A percentile compares a stretch with the other conserved stretches of the same genome.
Evolutionary conservation across 2,888 invertebrate genomes (phyloP).

Genomic region (Bimastos eiseni): DNA sequence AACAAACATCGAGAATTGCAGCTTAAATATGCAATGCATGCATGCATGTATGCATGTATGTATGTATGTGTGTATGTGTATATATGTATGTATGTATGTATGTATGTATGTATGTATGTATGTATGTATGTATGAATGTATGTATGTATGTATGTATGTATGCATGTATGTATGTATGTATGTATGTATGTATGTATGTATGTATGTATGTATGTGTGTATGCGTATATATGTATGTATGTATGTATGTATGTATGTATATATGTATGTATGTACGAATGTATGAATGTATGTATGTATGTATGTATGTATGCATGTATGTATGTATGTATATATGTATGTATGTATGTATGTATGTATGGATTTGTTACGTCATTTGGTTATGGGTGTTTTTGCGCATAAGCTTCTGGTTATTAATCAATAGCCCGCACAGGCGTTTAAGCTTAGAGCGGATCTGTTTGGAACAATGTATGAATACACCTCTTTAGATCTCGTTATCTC

Average conservation of each 20-base stretch:
- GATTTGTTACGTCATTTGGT: too few species aligned
- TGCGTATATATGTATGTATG: not conserved
- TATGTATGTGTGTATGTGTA: not conserved
- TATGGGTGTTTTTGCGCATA: too few species aligned
- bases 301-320: slow-evolving; percentile 39
- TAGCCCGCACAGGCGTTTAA: not conserved
- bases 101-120: slow-evolving; percentile 36
- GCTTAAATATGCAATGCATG: slow-evolving; percentile 39
- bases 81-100: slow-evolving; percentile 30
- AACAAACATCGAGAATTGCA: too few species aligned
- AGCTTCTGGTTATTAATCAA: not conserved
- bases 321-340: slow-evolving; percentile 33
- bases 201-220: not conserved
- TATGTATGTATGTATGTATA: slow-evolving; percentile 18
- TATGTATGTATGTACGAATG: slow-evolving; percentile 34
- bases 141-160: slow-evolving; percentile 36
- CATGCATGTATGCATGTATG: slow-evolving; percentile 36
- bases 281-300: slow-evolving; percentile 39
- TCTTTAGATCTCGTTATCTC: too few species aligned
- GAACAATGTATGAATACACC: too few species aligned
- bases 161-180: not conserved
- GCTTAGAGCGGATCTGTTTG: too few species aligned
- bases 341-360: not conserved
- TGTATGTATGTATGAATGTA: slow-evolving; percentile 33
- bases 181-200: not conserved